Percentiles rank a stretch among this genome's conserved stretches.
Evolutionary conservation across 2,113 vertebrate species (phyloP).

Genomic region (Ascaphus truei): DNA sequence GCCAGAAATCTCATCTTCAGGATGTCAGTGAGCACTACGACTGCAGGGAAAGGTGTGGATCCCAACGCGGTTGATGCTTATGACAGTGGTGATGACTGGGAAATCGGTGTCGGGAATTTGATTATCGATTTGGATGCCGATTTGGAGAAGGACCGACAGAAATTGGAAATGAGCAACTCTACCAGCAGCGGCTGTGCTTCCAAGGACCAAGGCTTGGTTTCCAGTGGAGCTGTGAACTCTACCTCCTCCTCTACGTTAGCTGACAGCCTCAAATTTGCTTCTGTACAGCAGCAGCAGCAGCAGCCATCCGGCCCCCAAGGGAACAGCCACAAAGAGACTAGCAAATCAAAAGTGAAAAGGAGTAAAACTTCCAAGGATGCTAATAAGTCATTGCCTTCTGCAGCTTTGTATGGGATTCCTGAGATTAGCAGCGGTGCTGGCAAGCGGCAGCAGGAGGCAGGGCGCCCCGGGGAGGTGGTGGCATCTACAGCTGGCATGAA

Average conservation of each 20-base stretch:
- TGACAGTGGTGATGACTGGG: slow-evolving; percentile 84
- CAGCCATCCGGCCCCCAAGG: slow-evolving; percentile 81
- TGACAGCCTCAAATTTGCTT: slow-evolving; percentile 83
- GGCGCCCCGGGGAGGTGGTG: slow-evolving; percentile 82
- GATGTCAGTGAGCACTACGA: slow-evolving; percentile 82
- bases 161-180: slow-evolving; percentile 91
- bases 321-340: slow-evolving; percentile 85
- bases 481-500: slow-evolving; percentile 69
- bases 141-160: slow-evolving; percentile 90
- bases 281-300: slow-evolving; percentile 61
- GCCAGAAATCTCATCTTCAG: slow-evolving; percentile 71
- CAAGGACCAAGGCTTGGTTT: slow-evolving; percentile 75
- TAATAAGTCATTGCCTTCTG: slow-evolving; percentile 79
- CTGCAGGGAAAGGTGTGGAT: slow-evolving; percentile 80
- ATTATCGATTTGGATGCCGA: slow-evolving; percentile 92
- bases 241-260: slow-evolving; percentile 75
- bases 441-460: slow-evolving; percentile 86
- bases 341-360: slow-evolving; percentile 89
- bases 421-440: slow-evolving; percentile 78
- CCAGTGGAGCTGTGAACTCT: slow-evolving; percentile 69
- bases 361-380: slow-evolving; percentile 85
- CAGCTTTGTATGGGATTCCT: slow-evolving; percentile 78
- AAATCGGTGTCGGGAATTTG: slow-evolving; percentile 82
- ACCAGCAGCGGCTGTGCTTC: slow-evolving; percentile 64
- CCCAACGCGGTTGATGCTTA: slow-evolving; percentile 78